These are phyloP conservation scores for Clusia tigrina DNA, from an alignment of 2,888 invertebrate genomes.

Conservation along the genomic window DNA sequence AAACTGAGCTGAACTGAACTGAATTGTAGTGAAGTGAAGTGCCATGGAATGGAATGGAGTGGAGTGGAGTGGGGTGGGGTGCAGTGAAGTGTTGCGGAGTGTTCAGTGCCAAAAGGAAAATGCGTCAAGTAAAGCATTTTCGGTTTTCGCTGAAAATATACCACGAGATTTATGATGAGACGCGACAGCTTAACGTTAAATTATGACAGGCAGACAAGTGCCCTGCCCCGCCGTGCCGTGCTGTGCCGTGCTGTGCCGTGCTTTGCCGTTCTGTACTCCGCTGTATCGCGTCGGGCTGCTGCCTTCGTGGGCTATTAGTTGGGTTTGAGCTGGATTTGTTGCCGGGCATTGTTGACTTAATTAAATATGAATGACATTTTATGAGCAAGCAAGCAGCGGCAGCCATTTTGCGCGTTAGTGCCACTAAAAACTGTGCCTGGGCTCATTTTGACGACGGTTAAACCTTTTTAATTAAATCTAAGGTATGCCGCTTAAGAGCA, in stretches of 20 bases:
- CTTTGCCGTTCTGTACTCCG: neutral
- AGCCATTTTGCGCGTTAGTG: neutral
- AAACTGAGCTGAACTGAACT: too few relatives aligned
- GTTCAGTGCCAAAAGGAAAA: too few relatives aligned
- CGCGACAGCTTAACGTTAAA: slow-evolving; percentile 5
- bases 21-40: too few relatives aligned
- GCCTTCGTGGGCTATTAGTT: neutral
- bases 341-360: slow-evolving; percentile 14
- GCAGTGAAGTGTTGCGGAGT: too few relatives aligned
- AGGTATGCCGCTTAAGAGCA: neutral
- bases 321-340: neutral
- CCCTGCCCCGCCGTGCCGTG: neutral
- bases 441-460: neutral
- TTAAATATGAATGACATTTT: slow-evolving; percentile 26
- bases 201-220: neutral
- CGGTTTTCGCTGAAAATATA: too few relatives aligned
- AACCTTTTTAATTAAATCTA: neutral
- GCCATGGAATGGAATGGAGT: too few relatives aligned
- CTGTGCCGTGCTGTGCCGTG: neutral
- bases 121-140: too few relatives aligned
- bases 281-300: neutral
- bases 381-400: too few relatives aligned
- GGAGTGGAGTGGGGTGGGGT: too few relatives aligned
- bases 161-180: neutral
- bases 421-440: neutral